Evolutionary conservation across 2,113 vertebrate genomes (phyloP).

Genomic region (Tychaedon coryphoeus): DNA sequence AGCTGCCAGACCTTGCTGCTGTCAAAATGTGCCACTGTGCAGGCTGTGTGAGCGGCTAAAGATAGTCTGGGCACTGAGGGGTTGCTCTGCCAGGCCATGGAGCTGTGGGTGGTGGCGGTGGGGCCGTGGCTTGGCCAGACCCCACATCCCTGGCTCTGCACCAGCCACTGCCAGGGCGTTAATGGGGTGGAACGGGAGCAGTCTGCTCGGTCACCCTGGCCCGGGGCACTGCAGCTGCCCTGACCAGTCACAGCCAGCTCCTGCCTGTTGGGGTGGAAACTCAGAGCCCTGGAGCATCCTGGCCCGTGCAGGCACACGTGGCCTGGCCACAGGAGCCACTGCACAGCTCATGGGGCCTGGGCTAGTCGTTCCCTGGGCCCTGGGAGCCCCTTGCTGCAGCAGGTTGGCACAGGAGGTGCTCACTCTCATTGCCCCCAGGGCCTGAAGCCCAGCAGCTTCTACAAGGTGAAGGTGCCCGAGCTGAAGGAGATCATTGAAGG

Average conservation of each 20-base stretch:
- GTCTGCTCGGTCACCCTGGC: background rate
- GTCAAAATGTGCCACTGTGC: background rate
- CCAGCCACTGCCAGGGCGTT: rapidly evolving
- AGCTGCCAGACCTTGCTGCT: background rate
- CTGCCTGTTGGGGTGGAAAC: background rate
- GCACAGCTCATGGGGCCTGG: background rate
- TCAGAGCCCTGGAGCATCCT: background rate
- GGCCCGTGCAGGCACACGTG: background rate
- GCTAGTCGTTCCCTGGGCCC: background rate
- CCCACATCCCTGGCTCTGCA: rapidly evolving
- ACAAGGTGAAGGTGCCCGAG: conserved; percentile 95
- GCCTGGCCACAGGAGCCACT: background rate
- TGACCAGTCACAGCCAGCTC: rapidly evolving
- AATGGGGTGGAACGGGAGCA: conserved; percentile 1
- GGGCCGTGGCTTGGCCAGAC: background rate
- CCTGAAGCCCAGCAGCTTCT: conserved; percentile 95
- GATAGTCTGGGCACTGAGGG: background rate
- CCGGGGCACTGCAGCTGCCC: background rate
- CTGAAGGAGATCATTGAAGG: conserved; percentile 98
- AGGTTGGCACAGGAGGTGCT: background rate
- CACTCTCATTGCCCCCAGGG: conserved; percentile 69
- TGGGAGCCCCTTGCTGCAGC: rapidly evolving
- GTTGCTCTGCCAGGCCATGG: background rate
- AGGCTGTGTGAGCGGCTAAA: background rate
- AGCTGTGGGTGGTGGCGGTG: background rate